These are phyloP conservation scores for Macrophya annulata DNA, from an alignment of 2,888 invertebrate genomes.

Conservation along the genomic window DNA sequence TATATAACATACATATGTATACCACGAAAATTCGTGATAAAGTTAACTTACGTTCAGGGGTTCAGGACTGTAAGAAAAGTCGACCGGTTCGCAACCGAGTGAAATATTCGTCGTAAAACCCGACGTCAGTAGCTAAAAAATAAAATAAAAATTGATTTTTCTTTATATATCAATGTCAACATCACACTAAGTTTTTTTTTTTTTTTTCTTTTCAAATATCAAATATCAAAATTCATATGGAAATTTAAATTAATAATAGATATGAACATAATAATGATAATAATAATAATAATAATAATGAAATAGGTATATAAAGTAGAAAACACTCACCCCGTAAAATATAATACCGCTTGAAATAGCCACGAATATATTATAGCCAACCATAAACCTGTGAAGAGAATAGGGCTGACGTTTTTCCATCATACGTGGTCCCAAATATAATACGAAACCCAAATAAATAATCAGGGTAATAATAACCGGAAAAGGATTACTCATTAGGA, in stretches of 20 bases:
- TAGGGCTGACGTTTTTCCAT: conserved; percentile 73
- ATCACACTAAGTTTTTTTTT: too few species aligned
- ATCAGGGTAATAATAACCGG: conserved; percentile 68
- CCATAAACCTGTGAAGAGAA: conserved; percentile 72
- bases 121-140: conserved; percentile 82
- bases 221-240: too few species aligned
- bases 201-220: too few species aligned
- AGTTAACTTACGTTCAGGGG: conserved; percentile 82
- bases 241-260: too few species aligned
- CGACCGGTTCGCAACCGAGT: conserved; percentile 86
- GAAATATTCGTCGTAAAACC: conserved; percentile 85
- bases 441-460: conserved; percentile 72
- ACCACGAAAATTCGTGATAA: not conserved
- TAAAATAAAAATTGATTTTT: not conserved
- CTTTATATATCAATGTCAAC: too few species aligned
- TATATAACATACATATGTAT: not conserved
- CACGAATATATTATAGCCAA: conserved; percentile 72
- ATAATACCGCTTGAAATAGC: conserved; percentile 86
- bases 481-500: conserved; percentile 73
- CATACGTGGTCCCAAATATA: conserved; percentile 72
- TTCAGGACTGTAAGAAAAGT: conserved; percentile 85
- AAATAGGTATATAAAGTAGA: too few species aligned
- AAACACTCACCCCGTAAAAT: conserved; percentile 85
- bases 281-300: too few species aligned
- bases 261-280: too few species aligned